phyloP scores from a whole-genome alignment of 2,113 vertebrate genomes.

The Syrmaticus mikado region DNA sequence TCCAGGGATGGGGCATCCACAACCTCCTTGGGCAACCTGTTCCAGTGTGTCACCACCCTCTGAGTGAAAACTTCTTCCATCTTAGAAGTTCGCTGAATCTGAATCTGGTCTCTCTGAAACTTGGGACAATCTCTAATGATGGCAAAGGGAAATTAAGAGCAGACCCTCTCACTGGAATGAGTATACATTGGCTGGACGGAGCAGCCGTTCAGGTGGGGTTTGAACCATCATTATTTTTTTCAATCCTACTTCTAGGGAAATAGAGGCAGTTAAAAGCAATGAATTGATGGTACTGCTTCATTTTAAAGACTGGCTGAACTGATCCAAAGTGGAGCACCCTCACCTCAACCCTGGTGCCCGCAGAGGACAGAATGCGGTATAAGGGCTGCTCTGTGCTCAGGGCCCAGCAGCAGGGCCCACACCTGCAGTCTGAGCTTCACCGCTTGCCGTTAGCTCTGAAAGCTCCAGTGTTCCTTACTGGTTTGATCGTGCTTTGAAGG shows the following conservation, averaged over 20 bases:
- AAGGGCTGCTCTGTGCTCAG: not conserved
- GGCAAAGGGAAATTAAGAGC: not conserved
- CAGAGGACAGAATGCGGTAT: not conserved
- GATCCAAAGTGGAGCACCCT: not conserved
- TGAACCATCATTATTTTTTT: not conserved
- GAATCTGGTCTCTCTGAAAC: not conserved
- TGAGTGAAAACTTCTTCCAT: not conserved
- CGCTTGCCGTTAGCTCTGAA: not conserved
- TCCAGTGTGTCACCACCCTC: too few relatives aligned
- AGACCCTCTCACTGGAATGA: not conserved
- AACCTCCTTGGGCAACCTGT: too few relatives aligned
- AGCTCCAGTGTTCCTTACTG: not conserved
- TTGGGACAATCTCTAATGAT: not conserved
- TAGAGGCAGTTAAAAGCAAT: not conserved
- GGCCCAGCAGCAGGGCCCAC: not conserved
- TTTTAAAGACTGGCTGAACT: not conserved
- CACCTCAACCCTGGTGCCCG: fast-evolving
- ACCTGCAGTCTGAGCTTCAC: not conserved
- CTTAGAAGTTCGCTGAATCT: not conserved
- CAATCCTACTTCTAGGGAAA: not conserved
- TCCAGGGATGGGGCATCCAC: too few relatives aligned
- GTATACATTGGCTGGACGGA: fast-evolving
- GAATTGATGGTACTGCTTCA: not conserved
- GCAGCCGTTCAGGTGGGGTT: not conserved
- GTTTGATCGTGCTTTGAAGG: not conserved